Evolutionary conservation across 2,113 vertebrate species (phyloP).

Genomic region (Malurus elegans): DNA sequence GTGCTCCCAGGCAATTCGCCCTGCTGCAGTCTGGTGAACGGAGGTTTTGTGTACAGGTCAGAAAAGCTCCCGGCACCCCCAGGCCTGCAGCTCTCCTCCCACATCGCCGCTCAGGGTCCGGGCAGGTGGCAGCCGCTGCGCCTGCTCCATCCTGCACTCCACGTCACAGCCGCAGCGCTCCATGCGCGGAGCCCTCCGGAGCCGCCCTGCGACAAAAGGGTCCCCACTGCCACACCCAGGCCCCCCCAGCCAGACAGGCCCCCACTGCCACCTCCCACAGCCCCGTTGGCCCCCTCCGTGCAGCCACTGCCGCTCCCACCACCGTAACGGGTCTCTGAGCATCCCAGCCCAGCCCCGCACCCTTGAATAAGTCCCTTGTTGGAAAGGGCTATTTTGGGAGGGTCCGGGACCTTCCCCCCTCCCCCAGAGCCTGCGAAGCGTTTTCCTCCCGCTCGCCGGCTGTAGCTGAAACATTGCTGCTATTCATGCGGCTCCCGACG

Average conservation of each 20-base stretch:
- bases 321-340: neutral
- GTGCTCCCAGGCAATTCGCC: fast-evolving
- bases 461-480: constrained; percentile 41
- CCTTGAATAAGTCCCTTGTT: constrained; percentile 64
- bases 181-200: neutral
- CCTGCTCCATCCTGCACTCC: neutral
- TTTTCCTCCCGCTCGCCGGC: neutral
- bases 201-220: neutral
- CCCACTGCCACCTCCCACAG: neutral
- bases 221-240: neutral
- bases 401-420: neutral
- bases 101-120: neutral
- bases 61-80: neutral
- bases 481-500: constrained; percentile 45
- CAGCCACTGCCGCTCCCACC: neutral
- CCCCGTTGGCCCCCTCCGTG: fast-evolving
- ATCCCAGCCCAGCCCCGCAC: neutral
- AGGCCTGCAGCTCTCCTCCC: neutral
- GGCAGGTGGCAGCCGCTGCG: constrained; percentile 12
- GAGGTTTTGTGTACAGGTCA: neutral
- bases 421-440: neutral
- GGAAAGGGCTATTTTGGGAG: neutral
- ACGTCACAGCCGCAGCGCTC: neutral
- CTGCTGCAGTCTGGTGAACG: neutral
- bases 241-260: neutral